Conservation (phyloP, 2,113 vertebrate species). For the Syngnathus floridae region DNA sequence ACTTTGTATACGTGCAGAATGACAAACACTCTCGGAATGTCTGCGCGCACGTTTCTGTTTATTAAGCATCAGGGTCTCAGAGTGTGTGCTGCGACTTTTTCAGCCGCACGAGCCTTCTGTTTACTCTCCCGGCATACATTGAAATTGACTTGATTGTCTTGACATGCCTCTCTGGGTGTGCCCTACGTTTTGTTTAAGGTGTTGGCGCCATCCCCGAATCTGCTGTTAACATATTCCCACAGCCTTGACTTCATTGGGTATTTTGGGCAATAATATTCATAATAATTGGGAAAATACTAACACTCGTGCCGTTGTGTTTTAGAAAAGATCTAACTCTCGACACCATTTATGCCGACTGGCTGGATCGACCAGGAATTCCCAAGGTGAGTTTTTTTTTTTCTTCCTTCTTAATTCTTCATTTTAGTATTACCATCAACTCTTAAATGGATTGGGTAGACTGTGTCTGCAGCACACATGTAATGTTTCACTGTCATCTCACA, state of each 20-base stretch:
- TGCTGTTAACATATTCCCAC: conserved; percentile 42
- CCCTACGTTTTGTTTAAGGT: conserved; percentile 48
- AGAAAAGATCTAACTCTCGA: conserved; percentile 81
- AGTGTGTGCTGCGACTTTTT: conserved; percentile 14
- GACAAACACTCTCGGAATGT: conserved; percentile 15
- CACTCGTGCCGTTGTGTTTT: conserved; percentile 64
- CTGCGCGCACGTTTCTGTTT: conserved; percentile 30
- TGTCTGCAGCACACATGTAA: conserved; percentile 1
- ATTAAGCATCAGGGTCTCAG: conserved; percentile 18
- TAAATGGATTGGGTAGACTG: not conserved
- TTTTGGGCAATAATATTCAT: conserved; percentile 53
- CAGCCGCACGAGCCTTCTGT: conserved; percentile 6
- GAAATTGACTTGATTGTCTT: conserved; percentile 30
- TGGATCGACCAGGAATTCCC: conserved; percentile 86
- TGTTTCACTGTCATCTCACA: not conserved
- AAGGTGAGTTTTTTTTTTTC: conserved; percentile 67
- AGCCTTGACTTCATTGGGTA: conserved; percentile 39
- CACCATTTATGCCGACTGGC: conserved; percentile 83
- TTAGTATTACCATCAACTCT: not conserved
- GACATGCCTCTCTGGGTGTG: conserved; percentile 44
- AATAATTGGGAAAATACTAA: conserved; percentile 48
- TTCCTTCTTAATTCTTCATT: conserved; percentile 9
- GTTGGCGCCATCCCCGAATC: conserved; percentile 31
- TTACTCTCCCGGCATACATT: conserved; percentile 12
- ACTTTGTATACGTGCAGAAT: conserved; percentile 20